Percentiles rank a stretch among this genome's conserved stretches.
Conservation (phyloP, 2,113 vertebrate species). For the Chionodraco myersi region DNA sequence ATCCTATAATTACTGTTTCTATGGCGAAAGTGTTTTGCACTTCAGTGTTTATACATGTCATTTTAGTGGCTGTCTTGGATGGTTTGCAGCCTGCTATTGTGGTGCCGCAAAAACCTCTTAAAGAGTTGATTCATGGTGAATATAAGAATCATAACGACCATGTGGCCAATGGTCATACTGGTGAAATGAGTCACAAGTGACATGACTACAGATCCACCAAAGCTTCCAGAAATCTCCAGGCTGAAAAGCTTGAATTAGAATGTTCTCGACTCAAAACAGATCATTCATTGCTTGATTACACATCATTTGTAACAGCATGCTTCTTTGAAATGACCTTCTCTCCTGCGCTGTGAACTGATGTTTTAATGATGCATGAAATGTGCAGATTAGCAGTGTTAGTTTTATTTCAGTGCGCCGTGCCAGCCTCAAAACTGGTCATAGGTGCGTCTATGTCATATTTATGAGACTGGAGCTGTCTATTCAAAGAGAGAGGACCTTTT, state of each 20-base stretch:
- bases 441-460: conserved; percentile 76
- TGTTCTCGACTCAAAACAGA: conserved; percentile 55
- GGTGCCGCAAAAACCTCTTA: conserved; percentile 35
- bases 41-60: conserved; percentile 42
- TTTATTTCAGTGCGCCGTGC: conserved; percentile 66
- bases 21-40: conserved; percentile 54
- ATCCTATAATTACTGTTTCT: conserved; percentile 66
- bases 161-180: conserved; percentile 5
- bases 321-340: conserved; percentile 76
- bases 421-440: conserved; percentile 64
- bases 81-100: conserved; percentile 40
- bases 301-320: conserved; percentile 64
- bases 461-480: conserved; percentile 71
- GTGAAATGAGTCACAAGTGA: conserved; percentile 30
- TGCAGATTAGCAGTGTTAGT: conserved; percentile 77
- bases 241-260: conserved; percentile 27
- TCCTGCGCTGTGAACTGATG: conserved; percentile 59
- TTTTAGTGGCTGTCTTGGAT: conserved; percentile 37
- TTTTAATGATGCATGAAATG: conserved; percentile 81
- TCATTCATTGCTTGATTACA: conserved; percentile 63
- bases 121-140: conserved; percentile 39
- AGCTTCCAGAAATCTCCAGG: conserved; percentile 15
- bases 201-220: conserved; percentile 19
- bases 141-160: conserved; percentile 34
- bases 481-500: conserved; percentile 78